Evolutionary conservation across 2,797 vertebrate species (phyloP).

Genomic region (Danionella dracula): DNA sequence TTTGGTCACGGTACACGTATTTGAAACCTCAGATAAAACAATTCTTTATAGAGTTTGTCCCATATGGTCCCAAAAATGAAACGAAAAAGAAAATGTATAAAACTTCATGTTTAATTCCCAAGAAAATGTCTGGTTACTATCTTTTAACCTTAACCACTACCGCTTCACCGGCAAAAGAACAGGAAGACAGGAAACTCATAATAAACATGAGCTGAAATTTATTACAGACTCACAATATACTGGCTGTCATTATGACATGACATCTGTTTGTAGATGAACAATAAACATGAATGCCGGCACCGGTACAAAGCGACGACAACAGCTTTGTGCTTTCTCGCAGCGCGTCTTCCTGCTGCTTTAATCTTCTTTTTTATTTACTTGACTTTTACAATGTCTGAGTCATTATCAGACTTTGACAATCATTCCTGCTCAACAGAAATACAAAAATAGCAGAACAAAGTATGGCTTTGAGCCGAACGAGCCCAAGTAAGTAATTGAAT

Average conservation of each 20-base stretch:
- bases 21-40: no score
- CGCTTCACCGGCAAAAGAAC: neutral
- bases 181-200: constrained; percentile 15
- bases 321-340: constrained; percentile 8
- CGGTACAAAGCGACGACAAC: neutral
- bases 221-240: constrained; percentile 23
- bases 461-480: constrained; percentile 53
- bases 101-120: neutral
- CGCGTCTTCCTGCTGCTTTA: constrained; percentile 39
- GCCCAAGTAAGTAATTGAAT: constrained; percentile 64
- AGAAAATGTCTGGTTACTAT: neutral
- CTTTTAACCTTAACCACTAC: neutral
- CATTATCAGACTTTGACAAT: constrained; percentile 54
- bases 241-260: constrained; percentile 27
- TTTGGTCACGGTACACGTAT: no score
- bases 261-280: constrained; percentile 30
- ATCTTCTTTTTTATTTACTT: constrained; percentile 41
- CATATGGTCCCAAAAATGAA: neutral
- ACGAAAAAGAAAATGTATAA: neutral
- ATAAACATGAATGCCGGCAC: constrained; percentile 10
- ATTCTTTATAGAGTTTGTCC: neutral
- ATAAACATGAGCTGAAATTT: constrained; percentile 8
- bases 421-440: constrained; percentile 60
- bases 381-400: constrained; percentile 33
- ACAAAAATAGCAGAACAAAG: constrained; percentile 55